Base-by-base conservation (phyloP, 2,113 vertebrate species). In the Tretioscincus oriximinensis region DNA sequence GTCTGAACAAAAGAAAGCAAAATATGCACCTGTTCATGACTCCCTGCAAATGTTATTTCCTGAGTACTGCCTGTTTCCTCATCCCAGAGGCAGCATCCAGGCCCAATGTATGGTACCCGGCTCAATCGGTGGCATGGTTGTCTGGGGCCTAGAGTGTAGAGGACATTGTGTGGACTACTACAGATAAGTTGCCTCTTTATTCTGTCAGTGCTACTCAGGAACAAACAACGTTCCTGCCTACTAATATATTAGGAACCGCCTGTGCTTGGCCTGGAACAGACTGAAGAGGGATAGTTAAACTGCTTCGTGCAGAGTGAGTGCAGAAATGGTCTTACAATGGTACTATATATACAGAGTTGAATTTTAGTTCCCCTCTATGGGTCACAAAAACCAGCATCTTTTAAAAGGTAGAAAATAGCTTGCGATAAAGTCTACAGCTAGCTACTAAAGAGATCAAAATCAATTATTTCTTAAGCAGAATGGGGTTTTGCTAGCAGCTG, bases 401-500 rank as follows among this genome's bases (percentile, higher is more conserved):
- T 85, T 88, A 88, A 83, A 66, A 86, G 73, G 78, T 35, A 76
- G 68, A 58, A 45, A 26, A 49, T 76, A 45, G 66, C 41, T 70
- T 76, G 73, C 61, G 76, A 41, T 28, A 60, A 20, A 67, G 73
- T 85, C 87, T 5, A 5, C 76, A 88, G 81, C 87, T 89, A 92
- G 83, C 68, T 89, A 87, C 91, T 93, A 54, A 91, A 83, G 81
- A 1, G 74, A 84, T 70, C 88, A 76, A 86, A 80, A 90, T 83
- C 78, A 60, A 51, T 83, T 86, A 86, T 78, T 85, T 74, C 28
- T 85, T 85, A 90, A 94, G 88, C 76, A 85, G 76, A 87, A 94
- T 5, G 89, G 66, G 92, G 82, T 85, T 51, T 77, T 70, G 84
- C 1, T 66, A 92, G 92, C 95, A 96, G 94, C 93, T 96, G 95